Conservation (phyloP, 2,113 vertebrate genomes). For the Oxygymnocypris stewartii region DNA sequence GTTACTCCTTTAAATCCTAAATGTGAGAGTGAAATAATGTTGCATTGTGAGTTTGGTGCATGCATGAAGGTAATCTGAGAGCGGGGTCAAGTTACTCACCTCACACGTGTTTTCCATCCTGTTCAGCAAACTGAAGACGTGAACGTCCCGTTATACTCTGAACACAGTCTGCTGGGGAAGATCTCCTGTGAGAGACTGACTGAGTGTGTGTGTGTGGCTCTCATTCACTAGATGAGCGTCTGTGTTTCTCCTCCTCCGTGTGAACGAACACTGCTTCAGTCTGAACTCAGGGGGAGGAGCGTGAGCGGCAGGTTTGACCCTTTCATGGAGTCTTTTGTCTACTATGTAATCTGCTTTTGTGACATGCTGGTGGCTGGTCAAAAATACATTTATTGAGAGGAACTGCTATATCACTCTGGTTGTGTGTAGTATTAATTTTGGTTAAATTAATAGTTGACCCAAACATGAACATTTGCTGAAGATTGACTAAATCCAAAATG, state of each 20-base stretch:
- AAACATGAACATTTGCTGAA: too few relatives aligned
- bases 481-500: too few relatives aligned
- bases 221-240: conserved; percentile 27
- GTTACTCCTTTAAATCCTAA: neutral
- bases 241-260: conserved; percentile 44
- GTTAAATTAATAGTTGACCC: neutral
- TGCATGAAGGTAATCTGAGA: conserved; percentile 11
- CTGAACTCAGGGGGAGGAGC: conserved; percentile 19
- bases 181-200: neutral
- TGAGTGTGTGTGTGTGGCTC: conserved; percentile 13
- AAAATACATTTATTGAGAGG: neutral
- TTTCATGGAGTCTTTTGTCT: neutral
- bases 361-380: neutral
- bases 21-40: neutral
- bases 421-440: neutral
- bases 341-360: neutral
- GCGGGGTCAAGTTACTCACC: conserved; percentile 48
- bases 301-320: neutral
- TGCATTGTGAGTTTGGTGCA: neutral
- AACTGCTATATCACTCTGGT: neutral
- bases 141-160: neutral
- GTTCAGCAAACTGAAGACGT: neutral
- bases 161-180: neutral
- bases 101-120: conserved; percentile 59
- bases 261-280: neutral